Evolutionary conservation across 2,113 vertebrate species (phyloP).

Genomic region (Crypturellus undulatus): DNA sequence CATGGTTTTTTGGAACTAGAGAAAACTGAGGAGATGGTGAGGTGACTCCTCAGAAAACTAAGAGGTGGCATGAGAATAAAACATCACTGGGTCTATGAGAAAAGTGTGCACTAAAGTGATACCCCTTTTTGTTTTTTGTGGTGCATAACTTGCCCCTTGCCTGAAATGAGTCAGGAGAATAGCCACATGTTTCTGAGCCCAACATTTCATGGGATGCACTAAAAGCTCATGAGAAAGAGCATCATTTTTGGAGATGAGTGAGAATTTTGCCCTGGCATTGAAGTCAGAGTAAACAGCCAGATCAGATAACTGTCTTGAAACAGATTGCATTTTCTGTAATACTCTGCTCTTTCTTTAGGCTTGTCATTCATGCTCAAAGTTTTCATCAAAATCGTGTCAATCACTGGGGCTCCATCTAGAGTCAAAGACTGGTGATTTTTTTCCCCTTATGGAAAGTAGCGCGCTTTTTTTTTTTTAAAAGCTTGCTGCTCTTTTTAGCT

Average conservation of each 20-base stretch:
- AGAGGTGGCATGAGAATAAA: neutral
- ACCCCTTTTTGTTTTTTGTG: neutral
- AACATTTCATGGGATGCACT: neutral
- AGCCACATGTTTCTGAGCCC: neutral
- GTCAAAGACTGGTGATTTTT: neutral
- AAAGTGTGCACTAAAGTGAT: neutral
- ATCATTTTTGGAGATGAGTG: conserved; percentile 33
- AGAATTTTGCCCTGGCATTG: conserved; percentile 46
- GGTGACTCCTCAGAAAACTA: no score
- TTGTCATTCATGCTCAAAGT: conserved; percentile 66
- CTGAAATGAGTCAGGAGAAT: conserved; percentile 1
- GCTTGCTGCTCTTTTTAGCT: neutral
- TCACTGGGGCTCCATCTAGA: conserved; percentile 35
- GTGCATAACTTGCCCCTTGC: neutral
- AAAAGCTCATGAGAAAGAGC: conserved; percentile 50
- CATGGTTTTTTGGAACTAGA: neutral
- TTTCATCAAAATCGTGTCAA: conserved; percentile 60
- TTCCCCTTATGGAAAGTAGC: neutral
- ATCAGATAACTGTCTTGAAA: conserved; percentile 70
- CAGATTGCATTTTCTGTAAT: conserved; percentile 70
- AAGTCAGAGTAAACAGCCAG: conserved; percentile 49
- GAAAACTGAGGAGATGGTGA: neutral
- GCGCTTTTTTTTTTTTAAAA: neutral
- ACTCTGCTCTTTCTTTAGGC: conserved; percentile 63
- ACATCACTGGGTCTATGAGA: neutral